Conservation (phyloP, 1,140 invertebrate genomes). For the Temnothorax longispinosus region DNA sequence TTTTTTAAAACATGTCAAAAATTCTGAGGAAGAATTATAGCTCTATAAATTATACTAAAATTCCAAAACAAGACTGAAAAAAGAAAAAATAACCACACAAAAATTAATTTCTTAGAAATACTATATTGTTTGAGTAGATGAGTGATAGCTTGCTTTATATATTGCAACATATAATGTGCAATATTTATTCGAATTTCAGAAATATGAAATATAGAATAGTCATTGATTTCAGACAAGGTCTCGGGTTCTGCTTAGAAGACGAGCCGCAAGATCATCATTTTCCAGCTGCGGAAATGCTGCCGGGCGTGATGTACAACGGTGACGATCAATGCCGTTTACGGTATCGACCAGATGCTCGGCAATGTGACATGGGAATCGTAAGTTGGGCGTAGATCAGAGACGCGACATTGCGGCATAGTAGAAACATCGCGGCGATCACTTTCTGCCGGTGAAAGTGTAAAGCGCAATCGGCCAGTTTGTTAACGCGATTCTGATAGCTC, state of each 20-base stretch:
- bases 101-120: neutral
- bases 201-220: neutral
- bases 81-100: neutral
- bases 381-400: slow-evolving; percentile 8
- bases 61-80: neutral
- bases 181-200: neutral
- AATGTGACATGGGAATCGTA: slow-evolving; percentile 64
- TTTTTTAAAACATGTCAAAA: neutral
- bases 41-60: neutral
- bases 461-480: neutral
- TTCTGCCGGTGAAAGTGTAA: neutral
- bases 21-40: neutral
- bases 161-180: neutral
- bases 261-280: slow-evolving; percentile 73
- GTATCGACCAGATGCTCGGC: slow-evolving; percentile 58
- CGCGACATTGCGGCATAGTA: neutral
- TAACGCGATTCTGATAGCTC: slow-evolving; percentile 31
- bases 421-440: too few relatives aligned
- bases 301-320: slow-evolving; percentile 87
- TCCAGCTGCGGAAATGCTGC: slow-evolving; percentile 75
- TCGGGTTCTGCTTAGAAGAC: slow-evolving; percentile 59
- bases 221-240: slow-evolving; percentile 38
- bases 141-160: slow-evolving; percentile 1
- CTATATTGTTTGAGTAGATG: neutral
- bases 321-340: slow-evolving; percentile 87